Conservation (phyloP, 2,888 invertebrate species). For the Papilio demoleus region DNA sequence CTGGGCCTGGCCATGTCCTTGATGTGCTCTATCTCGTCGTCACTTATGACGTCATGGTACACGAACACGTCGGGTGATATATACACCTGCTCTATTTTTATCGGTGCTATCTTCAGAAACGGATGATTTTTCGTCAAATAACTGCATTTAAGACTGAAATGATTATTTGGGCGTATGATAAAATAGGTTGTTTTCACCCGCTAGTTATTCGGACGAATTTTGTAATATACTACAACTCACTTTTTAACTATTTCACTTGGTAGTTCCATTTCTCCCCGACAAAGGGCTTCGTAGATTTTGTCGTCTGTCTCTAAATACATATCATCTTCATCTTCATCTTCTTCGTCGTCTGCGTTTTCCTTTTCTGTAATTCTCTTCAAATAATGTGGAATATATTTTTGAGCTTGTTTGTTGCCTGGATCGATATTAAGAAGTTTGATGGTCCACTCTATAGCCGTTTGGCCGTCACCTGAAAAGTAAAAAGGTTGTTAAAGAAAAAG, state of each 20-base stretch:
- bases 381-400: slow-evolving; percentile 95
- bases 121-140: slow-evolving; percentile 88
- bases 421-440: slow-evolving; percentile 91
- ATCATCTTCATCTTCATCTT: slow-evolving; percentile 52
- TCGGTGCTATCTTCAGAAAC: slow-evolving; percentile 89
- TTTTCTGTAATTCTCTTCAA: slow-evolving; percentile 86
- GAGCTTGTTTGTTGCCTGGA: slow-evolving; percentile 92
- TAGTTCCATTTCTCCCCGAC: slow-evolving; percentile 88
- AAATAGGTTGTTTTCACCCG: background rate
- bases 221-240: slow-evolving; percentile 48
- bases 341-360: background rate
- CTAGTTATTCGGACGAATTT: background rate
- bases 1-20: slow-evolving; percentile 94
- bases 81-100: slow-evolving; percentile 92
- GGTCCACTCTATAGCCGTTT: slow-evolving; percentile 93
- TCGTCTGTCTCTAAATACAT: slow-evolving; percentile 78
- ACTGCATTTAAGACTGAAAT: slow-evolving; percentile 86
- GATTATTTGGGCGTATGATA: no score
- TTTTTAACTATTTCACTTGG: slow-evolving; percentile 60
- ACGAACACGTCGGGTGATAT: slow-evolving; percentile 91
- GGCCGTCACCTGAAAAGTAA: slow-evolving; percentile 88
- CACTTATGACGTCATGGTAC: slow-evolving; percentile 94
- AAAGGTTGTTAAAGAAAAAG: background rate
- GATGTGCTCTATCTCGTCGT: slow-evolving; percentile 92
- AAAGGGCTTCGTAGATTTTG: slow-evolving; percentile 89